Conservation (phyloP, 2,888 invertebrate species). For the Caenorhabditis imperialis region DNA sequence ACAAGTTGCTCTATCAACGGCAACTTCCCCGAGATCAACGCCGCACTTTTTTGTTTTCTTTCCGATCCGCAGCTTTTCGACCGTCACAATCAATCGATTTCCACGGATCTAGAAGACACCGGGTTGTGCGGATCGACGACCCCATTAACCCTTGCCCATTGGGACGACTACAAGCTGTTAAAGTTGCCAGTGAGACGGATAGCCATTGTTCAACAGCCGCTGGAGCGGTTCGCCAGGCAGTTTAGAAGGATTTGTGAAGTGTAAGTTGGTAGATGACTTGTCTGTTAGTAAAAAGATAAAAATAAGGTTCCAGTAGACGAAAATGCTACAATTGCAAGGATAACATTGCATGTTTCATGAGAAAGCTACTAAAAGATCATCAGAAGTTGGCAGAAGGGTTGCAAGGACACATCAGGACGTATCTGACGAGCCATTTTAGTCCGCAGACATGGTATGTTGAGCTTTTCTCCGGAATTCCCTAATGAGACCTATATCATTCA, state of each 20-base stretch:
- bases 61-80: slow-evolving; percentile 14
- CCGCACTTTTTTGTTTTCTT: slow-evolving; percentile 37
- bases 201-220: slow-evolving; percentile 37
- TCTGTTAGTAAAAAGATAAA: too few relatives aligned
- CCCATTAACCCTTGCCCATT: slow-evolving; percentile 12
- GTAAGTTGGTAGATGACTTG: too few relatives aligned
- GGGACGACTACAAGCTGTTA: slow-evolving; percentile 15
- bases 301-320: slow-evolving; percentile 24
- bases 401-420: slow-evolving; percentile 19
- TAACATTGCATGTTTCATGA: slow-evolving; percentile 39
- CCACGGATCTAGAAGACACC: slow-evolving; percentile 15
- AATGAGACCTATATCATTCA: too few relatives aligned
- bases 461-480: too few relatives aligned
- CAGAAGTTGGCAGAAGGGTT: slow-evolving; percentile 37
- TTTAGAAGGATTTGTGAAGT: slow-evolving; percentile 21
- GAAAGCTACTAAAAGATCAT: slow-evolving; percentile 39
- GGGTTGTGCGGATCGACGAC: slow-evolving; percentile 33
- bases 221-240: slow-evolving; percentile 41
- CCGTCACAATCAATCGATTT: slow-evolving; percentile 28
- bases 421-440: slow-evolving; percentile 29
- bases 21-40: slow-evolving; percentile 39
- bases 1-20: slow-evolving; percentile 35
- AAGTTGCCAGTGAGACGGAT: slow-evolving; percentile 8
- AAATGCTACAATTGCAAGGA: slow-evolving; percentile 36
- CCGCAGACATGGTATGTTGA: slow-evolving; percentile 49